phyloP scores from a whole-genome alignment of 2,797 vertebrate species.

The Hafferia zeledoni region DNA sequence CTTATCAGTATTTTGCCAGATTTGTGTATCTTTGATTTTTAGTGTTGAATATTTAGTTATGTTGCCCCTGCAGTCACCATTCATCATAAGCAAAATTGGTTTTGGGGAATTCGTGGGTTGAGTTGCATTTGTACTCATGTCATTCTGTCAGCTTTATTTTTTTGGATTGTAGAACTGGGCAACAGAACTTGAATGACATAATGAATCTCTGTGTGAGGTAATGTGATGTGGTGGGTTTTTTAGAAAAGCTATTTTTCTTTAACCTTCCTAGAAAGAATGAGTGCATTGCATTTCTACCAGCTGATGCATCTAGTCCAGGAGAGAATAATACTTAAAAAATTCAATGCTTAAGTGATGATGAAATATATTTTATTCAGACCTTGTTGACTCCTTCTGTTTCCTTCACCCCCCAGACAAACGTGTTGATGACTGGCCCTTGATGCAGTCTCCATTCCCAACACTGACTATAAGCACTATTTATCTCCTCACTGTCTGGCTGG shows the following conservation, averaged over 20 bases:
- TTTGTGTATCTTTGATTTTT: background rate
- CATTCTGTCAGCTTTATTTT: background rate
- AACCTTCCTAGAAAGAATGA: background rate
- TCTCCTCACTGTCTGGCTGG: slow-evolving; percentile 95
- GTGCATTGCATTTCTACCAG: background rate
- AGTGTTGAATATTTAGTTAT: background rate
- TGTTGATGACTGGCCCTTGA: slow-evolving; percentile 96
- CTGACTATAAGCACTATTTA: slow-evolving; percentile 94
- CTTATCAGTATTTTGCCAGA: background rate
- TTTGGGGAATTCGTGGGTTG: background rate
- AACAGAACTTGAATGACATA: background rate
- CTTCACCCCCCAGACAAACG: slow-evolving; percentile 87
- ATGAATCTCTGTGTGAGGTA: background rate
- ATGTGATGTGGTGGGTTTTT: background rate
- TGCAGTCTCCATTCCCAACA: slow-evolving; percentile 93
- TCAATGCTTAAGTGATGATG: background rate
- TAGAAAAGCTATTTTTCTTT: background rate
- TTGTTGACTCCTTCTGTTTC: slow-evolving; percentile 35
- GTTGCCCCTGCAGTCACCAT: background rate
- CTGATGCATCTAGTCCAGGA: background rate
- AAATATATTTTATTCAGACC: background rate
- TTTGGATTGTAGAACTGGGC: background rate
- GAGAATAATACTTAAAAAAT: background rate
- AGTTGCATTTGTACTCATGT: background rate
- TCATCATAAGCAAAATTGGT: background rate